Percentiles rank a stretch among this genome's conserved stretches.
phyloP scores from a whole-genome alignment of 2,797 vertebrate species.

The Anomalospiza imberbis region DNA sequence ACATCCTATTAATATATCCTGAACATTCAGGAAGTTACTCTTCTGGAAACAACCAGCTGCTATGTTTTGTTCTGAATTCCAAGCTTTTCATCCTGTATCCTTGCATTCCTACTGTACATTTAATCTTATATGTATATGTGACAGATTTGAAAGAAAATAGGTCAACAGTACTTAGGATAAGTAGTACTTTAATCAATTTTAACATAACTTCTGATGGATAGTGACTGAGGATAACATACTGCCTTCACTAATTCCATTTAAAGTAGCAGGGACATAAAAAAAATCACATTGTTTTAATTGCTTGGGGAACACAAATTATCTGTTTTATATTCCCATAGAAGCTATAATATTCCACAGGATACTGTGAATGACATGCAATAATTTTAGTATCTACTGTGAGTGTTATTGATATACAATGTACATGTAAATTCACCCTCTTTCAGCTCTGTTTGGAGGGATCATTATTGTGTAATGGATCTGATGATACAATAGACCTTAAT shows the following conservation, averaged over 20 bases:
- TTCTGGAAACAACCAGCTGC: neutral
- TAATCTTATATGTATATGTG: conserved; percentile 30
- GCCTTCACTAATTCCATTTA: conserved; percentile 51
- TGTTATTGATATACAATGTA: neutral
- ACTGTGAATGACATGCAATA: neutral
- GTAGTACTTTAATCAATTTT: conserved; percentile 68
- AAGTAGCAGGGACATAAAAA: conserved; percentile 40
- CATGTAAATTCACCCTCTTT: neutral
- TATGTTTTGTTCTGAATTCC: neutral
- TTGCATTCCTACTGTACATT: neutral
- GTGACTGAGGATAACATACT: conserved; percentile 26
- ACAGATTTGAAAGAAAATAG: conserved; percentile 60
- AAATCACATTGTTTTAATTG: conserved; percentile 21
- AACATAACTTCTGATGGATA: conserved; percentile 54
- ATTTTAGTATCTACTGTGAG: neutral
- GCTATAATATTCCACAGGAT: neutral
- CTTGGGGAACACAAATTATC: conserved; percentile 41
- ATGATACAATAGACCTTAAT: neutral
- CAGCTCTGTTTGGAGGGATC: neutral
- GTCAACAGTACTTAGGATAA: conserved; percentile 67
- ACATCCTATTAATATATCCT: neutral
- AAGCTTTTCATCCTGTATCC: neutral
- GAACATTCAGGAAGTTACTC: neutral
- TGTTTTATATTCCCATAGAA: conserved; percentile 36
- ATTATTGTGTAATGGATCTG: neutral